phyloP scores from a whole-genome alignment of 1,140 invertebrate species.

The Seison nebaliae region DNA sequence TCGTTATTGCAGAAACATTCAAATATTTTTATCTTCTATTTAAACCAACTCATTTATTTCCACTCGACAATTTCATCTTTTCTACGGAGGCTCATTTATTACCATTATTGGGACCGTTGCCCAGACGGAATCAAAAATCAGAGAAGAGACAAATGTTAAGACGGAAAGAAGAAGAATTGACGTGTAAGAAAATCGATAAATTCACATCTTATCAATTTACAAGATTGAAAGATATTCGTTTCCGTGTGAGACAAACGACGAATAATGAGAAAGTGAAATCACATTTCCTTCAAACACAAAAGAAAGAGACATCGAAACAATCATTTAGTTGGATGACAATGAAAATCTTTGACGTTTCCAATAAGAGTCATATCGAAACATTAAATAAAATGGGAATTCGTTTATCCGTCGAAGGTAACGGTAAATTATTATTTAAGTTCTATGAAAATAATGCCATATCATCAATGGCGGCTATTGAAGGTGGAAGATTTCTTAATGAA shows the following conservation, averaged over 20 bases:
- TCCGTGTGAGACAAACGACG: not conserved
- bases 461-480: constrained; percentile 58
- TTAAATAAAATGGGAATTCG: constrained; percentile 76
- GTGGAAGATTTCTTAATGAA: constrained; percentile 77
- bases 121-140: not conserved
- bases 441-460: constrained; percentile 41
- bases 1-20: constrained; percentile 82
- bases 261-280: constrained; percentile 5
- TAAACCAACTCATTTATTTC: constrained; percentile 50
- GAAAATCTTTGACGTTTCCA: constrained; percentile 40
- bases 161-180: not conserved
- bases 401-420: constrained; percentile 56
- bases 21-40: constrained; percentile 87
- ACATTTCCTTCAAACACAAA: constrained; percentile 1
- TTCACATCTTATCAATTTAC: not conserved
- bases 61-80: constrained; percentile 81
- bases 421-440: constrained; percentile 21
- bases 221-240: not conserved
- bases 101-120: constrained; percentile 32
- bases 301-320: not conserved
- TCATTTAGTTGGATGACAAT: constrained; percentile 20
- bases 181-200: not conserved
- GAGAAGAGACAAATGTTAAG: not conserved
- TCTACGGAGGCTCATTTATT: constrained; percentile 87
- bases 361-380: constrained; percentile 59